phyloP scores from a whole-genome alignment of 2,797 vertebrate genomes.

The Melanotaenia pygmaea region DNA sequence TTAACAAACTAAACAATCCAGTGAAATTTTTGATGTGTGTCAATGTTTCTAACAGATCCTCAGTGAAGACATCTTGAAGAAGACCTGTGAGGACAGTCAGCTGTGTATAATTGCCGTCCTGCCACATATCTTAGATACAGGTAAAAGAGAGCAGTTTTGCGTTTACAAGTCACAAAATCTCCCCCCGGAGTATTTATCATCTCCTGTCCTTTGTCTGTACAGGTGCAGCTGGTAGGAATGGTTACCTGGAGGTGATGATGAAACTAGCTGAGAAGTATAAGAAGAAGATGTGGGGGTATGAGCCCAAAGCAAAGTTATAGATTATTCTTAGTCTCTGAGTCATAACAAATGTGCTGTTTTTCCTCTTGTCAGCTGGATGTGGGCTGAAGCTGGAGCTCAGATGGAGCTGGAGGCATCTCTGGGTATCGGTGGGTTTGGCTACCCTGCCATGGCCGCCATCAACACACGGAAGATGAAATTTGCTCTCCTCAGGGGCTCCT shows the following conservation, averaged over 20 bases:
- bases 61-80: conserved; percentile 87
- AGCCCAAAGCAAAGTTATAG: neutral
- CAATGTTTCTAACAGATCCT: conserved; percentile 83
- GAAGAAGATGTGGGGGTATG: conserved; percentile 99
- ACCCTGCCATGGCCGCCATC: conserved; percentile 96
- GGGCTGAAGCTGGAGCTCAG: conserved; percentile 94
- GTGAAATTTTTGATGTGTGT: neutral
- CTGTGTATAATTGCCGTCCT: conserved; percentile 92
- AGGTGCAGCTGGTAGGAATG: conserved; percentile 93
- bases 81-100: conserved; percentile 92
- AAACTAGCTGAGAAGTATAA: conserved; percentile 97
- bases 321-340: neutral
- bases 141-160: conserved; percentile 65
- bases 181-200: neutral
- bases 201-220: conserved; percentile 16
- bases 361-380: conserved; percentile 88
- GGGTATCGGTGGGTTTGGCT: conserved; percentile 96
- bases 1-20: too few relatives aligned
- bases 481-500: conserved; percentile 94
- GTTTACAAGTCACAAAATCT: neutral
- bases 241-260: conserved; percentile 92
- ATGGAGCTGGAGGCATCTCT: conserved; percentile 89
- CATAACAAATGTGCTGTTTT: conserved; percentile 1
- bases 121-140: conserved; percentile 97
- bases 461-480: conserved; percentile 98